Percentiles rank a stretch among this genome's conserved stretches.
Evolutionary conservation across 2,888 invertebrate genomes (phyloP).

Genomic region (Polydrusus cervinus): DNA sequence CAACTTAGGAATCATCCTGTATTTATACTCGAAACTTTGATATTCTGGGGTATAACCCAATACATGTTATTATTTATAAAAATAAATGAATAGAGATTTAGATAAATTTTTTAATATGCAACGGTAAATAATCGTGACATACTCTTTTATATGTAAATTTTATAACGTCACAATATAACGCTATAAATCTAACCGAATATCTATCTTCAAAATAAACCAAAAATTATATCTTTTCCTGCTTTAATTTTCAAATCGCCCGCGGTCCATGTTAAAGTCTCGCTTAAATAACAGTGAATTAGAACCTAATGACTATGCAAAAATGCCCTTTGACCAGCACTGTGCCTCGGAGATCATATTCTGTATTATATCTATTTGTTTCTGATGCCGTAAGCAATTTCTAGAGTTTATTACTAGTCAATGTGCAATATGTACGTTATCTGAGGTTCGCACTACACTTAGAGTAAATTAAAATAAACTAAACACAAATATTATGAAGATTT

Average conservation of each 20-base stretch:
- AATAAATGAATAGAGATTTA: too few species aligned
- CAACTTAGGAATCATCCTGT: too few species aligned
- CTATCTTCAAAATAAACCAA: neutral
- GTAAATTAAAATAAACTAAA: constrained; percentile 31
- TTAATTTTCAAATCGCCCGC: constrained; percentile 35
- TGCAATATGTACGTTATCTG: constrained; percentile 22
- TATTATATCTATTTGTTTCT: constrained; percentile 32
- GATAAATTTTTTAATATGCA: neutral
- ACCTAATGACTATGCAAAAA: constrained; percentile 35
- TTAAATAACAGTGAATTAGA: constrained; percentile 29
- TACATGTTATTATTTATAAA: too few species aligned
- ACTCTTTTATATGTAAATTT: neutral
- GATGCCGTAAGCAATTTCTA: constrained; percentile 20
- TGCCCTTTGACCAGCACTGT: constrained; percentile 42
- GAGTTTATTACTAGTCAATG: constrained; percentile 36
- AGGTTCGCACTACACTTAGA: constrained; percentile 32
- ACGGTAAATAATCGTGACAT: neutral
- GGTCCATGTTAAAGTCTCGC: constrained; percentile 17
- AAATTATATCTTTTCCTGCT: constrained; percentile 6
- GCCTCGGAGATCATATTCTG: constrained; percentile 37
- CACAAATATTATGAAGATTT: constrained; percentile 36
- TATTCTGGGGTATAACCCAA: too few species aligned
- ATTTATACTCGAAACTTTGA: too few species aligned
- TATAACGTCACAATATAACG: neutral
- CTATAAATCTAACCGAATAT: neutral